Evolutionary conservation across 2,888 invertebrate species (phyloP).

Genomic region (Cerastoderma edule): DNA sequence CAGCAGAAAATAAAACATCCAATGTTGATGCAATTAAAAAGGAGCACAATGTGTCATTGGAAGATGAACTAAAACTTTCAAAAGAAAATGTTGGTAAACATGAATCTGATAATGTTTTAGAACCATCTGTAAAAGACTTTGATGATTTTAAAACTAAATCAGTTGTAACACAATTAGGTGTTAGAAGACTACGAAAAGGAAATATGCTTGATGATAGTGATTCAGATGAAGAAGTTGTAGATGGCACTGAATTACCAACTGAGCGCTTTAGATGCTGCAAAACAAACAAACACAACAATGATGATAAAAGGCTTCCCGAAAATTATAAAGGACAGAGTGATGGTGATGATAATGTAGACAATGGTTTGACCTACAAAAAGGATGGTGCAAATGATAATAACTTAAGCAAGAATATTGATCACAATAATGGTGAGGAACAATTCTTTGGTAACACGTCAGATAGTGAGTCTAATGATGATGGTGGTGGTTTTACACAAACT

Average conservation of each 20-base stretch:
- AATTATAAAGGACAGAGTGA: background rate
- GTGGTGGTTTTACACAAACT: conserved; percentile 15
- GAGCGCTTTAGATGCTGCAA: background rate
- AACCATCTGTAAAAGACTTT: background rate
- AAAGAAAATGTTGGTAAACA: background rate
- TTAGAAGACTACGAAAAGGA: conserved; percentile 48
- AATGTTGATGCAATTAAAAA: background rate
- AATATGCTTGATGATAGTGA: conserved; percentile 52
- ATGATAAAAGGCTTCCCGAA: background rate
- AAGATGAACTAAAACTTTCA: background rate
- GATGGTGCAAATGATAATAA: background rate
- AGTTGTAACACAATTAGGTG: conserved; percentile 32
- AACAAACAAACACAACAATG: background rate
- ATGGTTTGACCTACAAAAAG: background rate
- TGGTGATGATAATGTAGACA: background rate
- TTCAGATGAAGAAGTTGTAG: conserved; percentile 30
- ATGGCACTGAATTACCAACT: background rate
- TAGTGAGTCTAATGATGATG: conserved; percentile 10
- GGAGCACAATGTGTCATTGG: background rate
- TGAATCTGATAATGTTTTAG: background rate
- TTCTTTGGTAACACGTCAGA: no score
- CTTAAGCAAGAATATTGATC: background rate
- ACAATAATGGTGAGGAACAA: conserved; percentile 5
- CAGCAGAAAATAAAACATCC: background rate
- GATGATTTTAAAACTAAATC: conserved; percentile 23